Base-by-base conservation (phyloP, 2,113 vertebrate genomes). In the Genyomyrus donnyi region DNA sequence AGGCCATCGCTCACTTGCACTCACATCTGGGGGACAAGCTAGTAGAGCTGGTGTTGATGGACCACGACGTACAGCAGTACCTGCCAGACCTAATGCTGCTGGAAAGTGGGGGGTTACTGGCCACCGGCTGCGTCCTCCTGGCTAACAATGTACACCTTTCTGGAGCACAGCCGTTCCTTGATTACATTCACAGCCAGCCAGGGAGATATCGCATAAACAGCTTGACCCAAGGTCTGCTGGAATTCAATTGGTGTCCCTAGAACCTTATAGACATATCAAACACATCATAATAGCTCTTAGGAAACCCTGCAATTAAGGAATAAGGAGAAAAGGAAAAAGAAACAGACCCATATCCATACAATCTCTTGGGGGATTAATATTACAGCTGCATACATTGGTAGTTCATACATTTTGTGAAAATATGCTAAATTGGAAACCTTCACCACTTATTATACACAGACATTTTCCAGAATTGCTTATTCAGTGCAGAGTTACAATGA, bases 31-130 rank as follows among this genome's bases (percentile, higher is more conserved):
- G 91, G 17, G 42, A 90, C 0, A 56, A 74, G 7, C 87, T 77
- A 0, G 87, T 95, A 53, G 77, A 90, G 70, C 91, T 96, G 86
- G 91, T 96, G 42, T 89, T 96, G 56, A 95, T 96, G 94, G 95
- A 96, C 90, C 94, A 95, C 0, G 88, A 95, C 49, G 92, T 92
- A 15, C 89, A 90, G 48, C 92, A 91, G 86, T 95, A 95, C 90
- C 93, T 96, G 4, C 42, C 90, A 17, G 94, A 95, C 87, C 92
- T 96, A 80, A 91, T 89, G 91, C 91, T 93, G 70, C 91, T 96
- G 91, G 92, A 95, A 49, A 90, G 62, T 13, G 85, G 91, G 31
- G 88, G 92, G 11, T 92, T 95, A 5, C 94, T 96, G 50, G 90
- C 90, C 19, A 13, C 92, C 1, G 90, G 92, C 88, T 93, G 93